These are phyloP conservation scores for Philereme transversata DNA, from an alignment of 2,888 invertebrate genomes.

Conservation along the genomic window DNA sequence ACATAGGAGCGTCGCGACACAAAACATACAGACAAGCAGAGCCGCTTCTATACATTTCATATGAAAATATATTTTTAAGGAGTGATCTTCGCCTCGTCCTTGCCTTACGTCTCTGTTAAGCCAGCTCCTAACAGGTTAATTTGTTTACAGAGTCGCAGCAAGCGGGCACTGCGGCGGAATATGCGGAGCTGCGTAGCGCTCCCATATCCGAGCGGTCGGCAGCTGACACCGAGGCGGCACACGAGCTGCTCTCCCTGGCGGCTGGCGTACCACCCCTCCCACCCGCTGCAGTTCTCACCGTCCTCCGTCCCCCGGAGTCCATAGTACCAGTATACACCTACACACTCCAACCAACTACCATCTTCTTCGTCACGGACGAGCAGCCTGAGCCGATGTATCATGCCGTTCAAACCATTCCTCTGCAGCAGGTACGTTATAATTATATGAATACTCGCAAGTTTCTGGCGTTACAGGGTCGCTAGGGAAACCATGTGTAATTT, in stretches of 20 bases:
- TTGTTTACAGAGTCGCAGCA: constrained; percentile 8
- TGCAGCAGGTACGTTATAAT: constrained; percentile 43
- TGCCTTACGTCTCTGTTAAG: neutral
- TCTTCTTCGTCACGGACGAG: constrained; percentile 66
- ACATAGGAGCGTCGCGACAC: too few relatives aligned
- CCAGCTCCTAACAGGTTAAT: neutral
- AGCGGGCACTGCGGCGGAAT: constrained; percentile 20
- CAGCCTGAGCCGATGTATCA: constrained; percentile 59
- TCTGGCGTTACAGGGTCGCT: too few relatives aligned
- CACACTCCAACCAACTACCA: constrained; percentile 85
- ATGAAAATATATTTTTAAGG: too few relatives aligned
- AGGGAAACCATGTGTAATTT: too few relatives aligned
- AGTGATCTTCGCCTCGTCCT: too few relatives aligned
- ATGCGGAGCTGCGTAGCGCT: constrained; percentile 20
- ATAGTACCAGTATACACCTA: constrained; percentile 83
- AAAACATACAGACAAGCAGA: too few relatives aligned
- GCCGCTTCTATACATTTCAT: too few relatives aligned
- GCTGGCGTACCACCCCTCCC: constrained; percentile 91
- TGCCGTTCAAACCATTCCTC: constrained; percentile 56
- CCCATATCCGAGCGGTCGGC: constrained; percentile 84
- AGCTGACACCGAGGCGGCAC: constrained; percentile 95
- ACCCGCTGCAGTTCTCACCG: constrained; percentile 84
- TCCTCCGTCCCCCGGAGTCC: constrained; percentile 66
- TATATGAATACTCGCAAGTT: too few relatives aligned
- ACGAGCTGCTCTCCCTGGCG: constrained; percentile 90